A percentile compares a stretch with the other conserved stretches of the same genome.
phyloP scores from a whole-genome alignment of 2,888 invertebrate species.

The Yponomeuta malinellus region DNA sequence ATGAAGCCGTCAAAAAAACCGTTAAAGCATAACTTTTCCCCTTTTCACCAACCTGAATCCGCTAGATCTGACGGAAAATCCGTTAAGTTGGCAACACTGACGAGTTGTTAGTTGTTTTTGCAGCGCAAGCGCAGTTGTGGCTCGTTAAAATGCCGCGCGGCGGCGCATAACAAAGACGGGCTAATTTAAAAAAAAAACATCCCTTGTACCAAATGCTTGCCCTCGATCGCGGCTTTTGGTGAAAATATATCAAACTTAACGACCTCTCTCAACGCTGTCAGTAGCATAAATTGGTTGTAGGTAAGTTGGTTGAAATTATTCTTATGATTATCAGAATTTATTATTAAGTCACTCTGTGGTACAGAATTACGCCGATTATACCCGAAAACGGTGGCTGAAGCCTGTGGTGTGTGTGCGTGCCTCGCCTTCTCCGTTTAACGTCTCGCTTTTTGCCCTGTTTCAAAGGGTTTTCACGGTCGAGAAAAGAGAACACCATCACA shows the following conservation, averaged over 20 bases:
- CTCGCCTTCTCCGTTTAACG: too few relatives aligned
- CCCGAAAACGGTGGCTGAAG: too few relatives aligned
- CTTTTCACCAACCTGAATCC: neutral
- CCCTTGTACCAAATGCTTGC: conserved; percentile 44
- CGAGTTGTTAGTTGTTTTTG: conserved; percentile 42
- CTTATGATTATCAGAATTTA: too few relatives aligned
- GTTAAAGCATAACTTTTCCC: too few relatives aligned
- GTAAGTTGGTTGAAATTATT: neutral
- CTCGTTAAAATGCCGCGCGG: conserved; percentile 65
- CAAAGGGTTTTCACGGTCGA: too few relatives aligned
- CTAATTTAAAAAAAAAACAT: conserved; percentile 54
- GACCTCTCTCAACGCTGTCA: conserved; percentile 11
- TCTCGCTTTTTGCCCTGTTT: too few relatives aligned
- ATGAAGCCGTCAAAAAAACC: too few relatives aligned
- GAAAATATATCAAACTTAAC: conserved; percentile 15
- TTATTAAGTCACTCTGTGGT: too few relatives aligned
- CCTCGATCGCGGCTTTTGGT: conserved; percentile 50
- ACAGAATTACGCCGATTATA: too few relatives aligned
- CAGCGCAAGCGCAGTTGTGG: conserved; percentile 27
- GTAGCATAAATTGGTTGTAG: neutral
- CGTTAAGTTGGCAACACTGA: neutral
- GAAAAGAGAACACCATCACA: too few relatives aligned
- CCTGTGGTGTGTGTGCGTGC: too few relatives aligned
- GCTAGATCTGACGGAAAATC: neutral
- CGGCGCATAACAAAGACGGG: conserved; percentile 46